Evolutionary conservation across 2,888 invertebrate species (phyloP).

Genomic region (Pandemis corylana): DNA sequence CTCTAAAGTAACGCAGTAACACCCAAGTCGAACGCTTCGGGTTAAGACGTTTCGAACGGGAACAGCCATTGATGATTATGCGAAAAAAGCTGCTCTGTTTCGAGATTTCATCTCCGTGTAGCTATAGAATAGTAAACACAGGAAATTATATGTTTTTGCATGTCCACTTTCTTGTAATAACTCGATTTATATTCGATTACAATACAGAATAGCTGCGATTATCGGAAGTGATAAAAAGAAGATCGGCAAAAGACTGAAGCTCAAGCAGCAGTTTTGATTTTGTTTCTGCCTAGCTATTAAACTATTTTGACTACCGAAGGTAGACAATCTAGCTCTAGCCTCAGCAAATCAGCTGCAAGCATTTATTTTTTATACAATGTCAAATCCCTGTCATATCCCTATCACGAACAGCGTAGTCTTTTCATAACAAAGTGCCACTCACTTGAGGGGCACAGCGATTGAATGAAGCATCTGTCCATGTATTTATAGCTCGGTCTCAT

Average conservation of each 20-base stretch:
- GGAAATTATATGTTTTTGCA: slow-evolving; percentile 47
- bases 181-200: background rate
- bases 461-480: slow-evolving; percentile 11
- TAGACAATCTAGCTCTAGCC: too few relatives aligned
- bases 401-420: background rate
- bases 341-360: too few relatives aligned
- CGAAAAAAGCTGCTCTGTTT: slow-evolving; percentile 56
- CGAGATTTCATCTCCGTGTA: slow-evolving; percentile 50
- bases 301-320: too few relatives aligned
- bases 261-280: too few relatives aligned
- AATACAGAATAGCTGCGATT: background rate
- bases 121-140: slow-evolving; percentile 31
- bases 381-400: background rate
- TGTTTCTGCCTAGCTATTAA: too few relatives aligned
- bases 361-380: background rate
- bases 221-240: too few relatives aligned
- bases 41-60: slow-evolving; percentile 43
- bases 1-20: slow-evolving; percentile 47
- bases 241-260: too few relatives aligned
- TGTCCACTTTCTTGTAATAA: background rate
- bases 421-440: slow-evolving; percentile 14
- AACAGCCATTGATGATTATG: slow-evolving; percentile 59
- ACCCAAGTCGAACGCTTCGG: slow-evolving; percentile 41
- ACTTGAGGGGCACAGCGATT: slow-evolving; percentile 5
- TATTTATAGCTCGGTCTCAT: slow-evolving; percentile 21